Evolutionary conservation across 2,797 vertebrate species (phyloP), one percentile per base, ranked within the genome.

Genomic region (Cephalopachus bancanus): DNA sequence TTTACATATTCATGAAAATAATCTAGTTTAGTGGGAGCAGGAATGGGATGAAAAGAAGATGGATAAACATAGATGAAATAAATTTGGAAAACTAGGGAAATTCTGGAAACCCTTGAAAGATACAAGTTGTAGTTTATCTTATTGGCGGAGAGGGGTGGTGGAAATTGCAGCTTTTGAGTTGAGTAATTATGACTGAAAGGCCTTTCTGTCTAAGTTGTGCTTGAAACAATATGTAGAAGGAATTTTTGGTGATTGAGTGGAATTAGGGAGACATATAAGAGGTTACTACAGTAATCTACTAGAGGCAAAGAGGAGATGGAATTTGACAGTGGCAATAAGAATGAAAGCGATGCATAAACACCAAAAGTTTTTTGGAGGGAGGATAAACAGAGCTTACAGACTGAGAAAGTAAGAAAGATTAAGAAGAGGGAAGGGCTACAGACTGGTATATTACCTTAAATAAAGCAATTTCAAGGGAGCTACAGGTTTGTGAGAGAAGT

Each of bases 71-170:
- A 19, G 24, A n/a, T 71, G n/a, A 69, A 74, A 79, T 80, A 53
- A 93, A 88, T 16, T 76, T 90, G 22, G 60, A 87, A 95, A 85
- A 65, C 62, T 79, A 44, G 26, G 59, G 87, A 87, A 81, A 89
- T 72, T 11, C 4, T 91, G 11, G 33, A 80, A 86, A 90, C 24
- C 20, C 22, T 75, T 91, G n/a, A 89, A 30, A 83, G 44, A 74
- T 88, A 67, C 30, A 81, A 75, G 76, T 86, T 60, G 89, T 30
- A 64, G 62, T 91, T 67, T 64, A 65, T 85, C 51, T 72, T 37
- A 67, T 37, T 60, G 79, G 24, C 2, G 76, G 51, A 83, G 28
- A 2, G 17, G 26, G 9, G 69, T 17, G 76, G 28, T 14, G 12
- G 5, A 7, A 69, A 19, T 22, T 71, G 37, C 28, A 81, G 30